A percentile compares a stretch with the other conserved stretches of the same genome.
These are phyloP conservation scores for Thalassophryne amazonica DNA, from an alignment of 2,797 vertebrate genomes.

Conservation along the genomic window DNA sequence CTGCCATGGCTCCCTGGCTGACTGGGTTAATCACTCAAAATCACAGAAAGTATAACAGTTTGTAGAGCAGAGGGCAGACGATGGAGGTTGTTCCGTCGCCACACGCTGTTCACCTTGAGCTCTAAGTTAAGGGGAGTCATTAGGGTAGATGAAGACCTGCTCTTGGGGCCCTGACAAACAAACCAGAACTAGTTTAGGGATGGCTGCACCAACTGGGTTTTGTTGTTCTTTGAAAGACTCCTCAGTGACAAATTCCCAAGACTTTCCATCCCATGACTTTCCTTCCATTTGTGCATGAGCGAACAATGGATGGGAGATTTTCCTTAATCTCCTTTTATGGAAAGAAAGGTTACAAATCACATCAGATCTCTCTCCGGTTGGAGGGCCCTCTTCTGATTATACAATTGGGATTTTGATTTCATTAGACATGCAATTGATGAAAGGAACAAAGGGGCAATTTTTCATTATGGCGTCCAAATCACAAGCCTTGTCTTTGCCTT, in stretches of 20 bases:
- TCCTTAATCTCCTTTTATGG: slow-evolving; percentile 78
- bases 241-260: slow-evolving; percentile 32
- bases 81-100: slow-evolving; percentile 48
- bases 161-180: slow-evolving; percentile 31
- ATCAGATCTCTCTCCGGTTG: slow-evolving; percentile 74
- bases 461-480: slow-evolving; percentile 81
- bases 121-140: slow-evolving; percentile 36
- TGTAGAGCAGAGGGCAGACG: slow-evolving; percentile 51
- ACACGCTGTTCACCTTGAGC: slow-evolving; percentile 71
- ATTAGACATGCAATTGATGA: slow-evolving; percentile 88
- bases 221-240: slow-evolving; percentile 7
- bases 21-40: slow-evolving; percentile 69
- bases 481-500: slow-evolving; percentile 81
- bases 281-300: slow-evolving; percentile 46
- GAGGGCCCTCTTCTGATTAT: slow-evolving; percentile 84
- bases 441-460: slow-evolving; percentile 86
- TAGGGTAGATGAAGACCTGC: slow-evolving; percentile 13
- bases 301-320: slow-evolving; percentile 73
- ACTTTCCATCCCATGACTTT: slow-evolving; percentile 24
- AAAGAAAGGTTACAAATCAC: slow-evolving; percentile 83
- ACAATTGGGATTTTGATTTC: slow-evolving; percentile 86
- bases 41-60: slow-evolving; percentile 57
- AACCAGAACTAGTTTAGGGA: slow-evolving; percentile 28
- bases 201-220: slow-evolving; percentile 7
- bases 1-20: slow-evolving; percentile 40